Conservation (phyloP, 2,797 vertebrate species). For the Botia almorhae region DNA sequence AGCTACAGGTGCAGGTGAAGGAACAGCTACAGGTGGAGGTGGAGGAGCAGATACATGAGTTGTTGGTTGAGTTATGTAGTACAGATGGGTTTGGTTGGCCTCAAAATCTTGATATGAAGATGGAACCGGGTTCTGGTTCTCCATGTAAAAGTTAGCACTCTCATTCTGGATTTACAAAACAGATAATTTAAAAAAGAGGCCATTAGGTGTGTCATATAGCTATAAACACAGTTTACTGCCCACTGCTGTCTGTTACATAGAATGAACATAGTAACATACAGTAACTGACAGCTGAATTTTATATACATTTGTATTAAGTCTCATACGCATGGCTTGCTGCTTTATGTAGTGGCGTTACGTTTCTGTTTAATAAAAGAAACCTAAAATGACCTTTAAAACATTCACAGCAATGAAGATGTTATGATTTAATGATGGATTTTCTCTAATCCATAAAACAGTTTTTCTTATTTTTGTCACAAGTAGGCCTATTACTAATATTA, state of each 20-base stretch:
- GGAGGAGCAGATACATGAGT: conserved; percentile 17
- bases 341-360: background rate
- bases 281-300: background rate
- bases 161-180: conserved; percentile 37
- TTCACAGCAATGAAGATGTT: no score
- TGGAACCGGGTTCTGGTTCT: conserved; percentile 36
- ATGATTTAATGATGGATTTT: no score
- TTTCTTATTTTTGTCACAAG: no score
- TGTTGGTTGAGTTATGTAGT: conserved; percentile 45
- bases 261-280: background rate
- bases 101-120: conserved; percentile 41
- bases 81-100: conserved; percentile 25
- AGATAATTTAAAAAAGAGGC: conserved; percentile 7
- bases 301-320: background rate
- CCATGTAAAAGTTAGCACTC: conserved; percentile 55
- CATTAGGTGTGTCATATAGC: background rate
- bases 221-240: background rate
- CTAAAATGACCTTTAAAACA: no score
- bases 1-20: no score
- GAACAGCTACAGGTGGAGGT: no score
- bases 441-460: no score
- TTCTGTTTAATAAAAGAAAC: no score
- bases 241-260: background rate
- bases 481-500: no score
- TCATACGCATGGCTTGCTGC: background rate